Evolutionary conservation across 1,140 invertebrate species (phyloP), one percentile per base, ranked within the genome.

Genomic region (Bombus superbus): DNA sequence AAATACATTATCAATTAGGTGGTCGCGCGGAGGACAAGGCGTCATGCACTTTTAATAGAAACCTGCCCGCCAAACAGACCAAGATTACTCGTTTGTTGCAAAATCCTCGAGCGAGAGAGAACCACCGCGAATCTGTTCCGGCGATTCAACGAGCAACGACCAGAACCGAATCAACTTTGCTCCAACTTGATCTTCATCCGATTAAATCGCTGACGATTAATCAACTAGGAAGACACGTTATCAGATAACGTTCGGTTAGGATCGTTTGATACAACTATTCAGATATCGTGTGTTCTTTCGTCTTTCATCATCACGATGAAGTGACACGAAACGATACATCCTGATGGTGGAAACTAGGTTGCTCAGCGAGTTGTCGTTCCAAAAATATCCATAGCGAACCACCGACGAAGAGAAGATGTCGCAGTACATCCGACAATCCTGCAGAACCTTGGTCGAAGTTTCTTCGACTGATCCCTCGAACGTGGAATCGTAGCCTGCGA

Each of bases 281-380:
- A 5, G 9, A 5, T 9, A 4, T 3, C 5, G 40, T n/a, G 8
- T 66, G 13, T 66, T 18, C 9, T 77, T 77, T 81, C 77, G 2
- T 66, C 13, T 79, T 84, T 84, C 78, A 2, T 53, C 47, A 2
- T 53, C 69, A 11, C 13, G 75, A 81, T 68, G 78, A 75, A 76
- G 25, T 4, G 35, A 28, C 15, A 28, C 18, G 5, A 3, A 15
- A 73, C 35, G 68, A 90, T 15, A 89, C 71, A 72, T 86, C 79
- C 83, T 87, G 85, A 82, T 89, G 83, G 47, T 44, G 64, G 79
- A 90, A 90, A 90, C 86, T 90, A 73, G 89, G 89, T 90, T 90
- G 89, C 75, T 75, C 59, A 76, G 72, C 72, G 85, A 85, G 88
- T 85, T 82, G 88, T 72, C 78, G 22, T 62, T 76, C 89, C 87